These are phyloP conservation scores for Hesperophylax magnus DNA, from an alignment of 1,140 invertebrate species.

Conservation along the genomic window DNA sequence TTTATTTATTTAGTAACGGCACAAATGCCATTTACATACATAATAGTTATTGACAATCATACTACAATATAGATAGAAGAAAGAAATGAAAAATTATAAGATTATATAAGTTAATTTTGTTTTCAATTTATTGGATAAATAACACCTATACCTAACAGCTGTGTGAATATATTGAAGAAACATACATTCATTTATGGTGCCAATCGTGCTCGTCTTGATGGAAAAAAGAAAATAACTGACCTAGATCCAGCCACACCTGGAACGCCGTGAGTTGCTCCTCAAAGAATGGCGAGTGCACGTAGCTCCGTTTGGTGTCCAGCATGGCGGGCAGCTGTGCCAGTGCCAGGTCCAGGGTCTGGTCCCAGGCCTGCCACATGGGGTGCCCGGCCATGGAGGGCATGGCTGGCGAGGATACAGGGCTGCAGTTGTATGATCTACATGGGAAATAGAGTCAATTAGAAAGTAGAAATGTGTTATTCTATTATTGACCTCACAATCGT, in stretches of 20 bases:
- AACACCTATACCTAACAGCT: neutral
- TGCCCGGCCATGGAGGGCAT: constrained; percentile 93
- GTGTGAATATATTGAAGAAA: too few species aligned
- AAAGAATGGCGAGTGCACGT: constrained; percentile 93
- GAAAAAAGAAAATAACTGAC: constrained; percentile 52
- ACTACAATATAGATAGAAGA: too few species aligned
- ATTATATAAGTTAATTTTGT: too few species aligned
- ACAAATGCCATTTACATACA: too few species aligned
- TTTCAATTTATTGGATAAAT: neutral
- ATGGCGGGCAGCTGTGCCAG: constrained; percentile 90
- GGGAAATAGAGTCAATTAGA: neutral
- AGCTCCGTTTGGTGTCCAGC: constrained; percentile 75
- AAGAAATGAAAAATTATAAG: too few species aligned
- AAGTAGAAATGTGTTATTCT: too few species aligned
- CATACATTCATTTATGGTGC: too few species aligned
- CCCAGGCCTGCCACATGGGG: constrained; percentile 97
- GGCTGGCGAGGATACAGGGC: constrained; percentile 91
- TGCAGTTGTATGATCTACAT: constrained; percentile 90
- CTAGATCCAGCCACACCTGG: constrained; percentile 94
- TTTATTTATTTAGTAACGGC: too few species aligned
- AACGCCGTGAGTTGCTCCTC: constrained; percentile 99
- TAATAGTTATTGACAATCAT: too few species aligned
- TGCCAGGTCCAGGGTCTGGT: constrained; percentile 94
- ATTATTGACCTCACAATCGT: too few species aligned
- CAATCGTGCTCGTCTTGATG: too few species aligned